A percentile compares a stretch with the other conserved stretches of the same genome.
Evolutionary conservation across 2,888 invertebrate genomes (phyloP).

Genomic region (Drosophila nr. medialis): DNA sequence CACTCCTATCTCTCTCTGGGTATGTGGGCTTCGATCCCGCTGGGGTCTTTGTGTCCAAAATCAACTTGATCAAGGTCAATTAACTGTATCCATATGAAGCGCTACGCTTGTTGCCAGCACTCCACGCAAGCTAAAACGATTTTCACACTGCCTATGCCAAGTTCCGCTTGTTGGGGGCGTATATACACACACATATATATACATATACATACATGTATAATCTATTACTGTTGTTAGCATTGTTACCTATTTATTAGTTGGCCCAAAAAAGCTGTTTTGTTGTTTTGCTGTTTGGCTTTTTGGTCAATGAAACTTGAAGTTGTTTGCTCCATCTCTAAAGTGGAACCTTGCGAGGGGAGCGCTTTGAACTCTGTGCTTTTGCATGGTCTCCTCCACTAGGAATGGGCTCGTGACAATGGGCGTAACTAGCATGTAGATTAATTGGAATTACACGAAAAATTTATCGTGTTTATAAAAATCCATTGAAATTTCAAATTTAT

Average conservation of each 20-base stretch:
- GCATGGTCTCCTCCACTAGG: constrained; percentile 34
- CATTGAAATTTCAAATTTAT: constrained; percentile 11
- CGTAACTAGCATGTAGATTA: constrained; percentile 18
- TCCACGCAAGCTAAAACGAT: constrained; percentile 47
- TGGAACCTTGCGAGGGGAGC: constrained; percentile 39
- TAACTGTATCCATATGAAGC: constrained; percentile 82
- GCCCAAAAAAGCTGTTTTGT: constrained; percentile 61
- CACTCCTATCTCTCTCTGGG: neutral
- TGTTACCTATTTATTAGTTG: constrained; percentile 58
- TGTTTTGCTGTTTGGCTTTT: constrained; percentile 19
- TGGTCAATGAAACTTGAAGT: constrained; percentile 70
- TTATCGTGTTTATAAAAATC: constrained; percentile 16
- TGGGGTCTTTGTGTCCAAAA: constrained; percentile 56
- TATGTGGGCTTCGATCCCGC: constrained; percentile 21
- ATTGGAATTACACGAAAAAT: constrained; percentile 21
- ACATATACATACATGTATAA: neutral
- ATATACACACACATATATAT: neutral
- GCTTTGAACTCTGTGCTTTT: constrained; percentile 61
- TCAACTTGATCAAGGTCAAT: constrained; percentile 82
- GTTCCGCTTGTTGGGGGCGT: constrained; percentile 74
- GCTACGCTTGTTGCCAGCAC: constrained; percentile 33
- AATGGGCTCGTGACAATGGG: constrained; percentile 47
- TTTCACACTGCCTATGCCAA: constrained; percentile 60
- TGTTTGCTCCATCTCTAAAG: constrained; percentile 23
- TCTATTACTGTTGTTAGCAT: constrained; percentile 13